Evolutionary conservation across 2,113 vertebrate species (phyloP).

Genomic region (Embiotoca jacksoni): DNA sequence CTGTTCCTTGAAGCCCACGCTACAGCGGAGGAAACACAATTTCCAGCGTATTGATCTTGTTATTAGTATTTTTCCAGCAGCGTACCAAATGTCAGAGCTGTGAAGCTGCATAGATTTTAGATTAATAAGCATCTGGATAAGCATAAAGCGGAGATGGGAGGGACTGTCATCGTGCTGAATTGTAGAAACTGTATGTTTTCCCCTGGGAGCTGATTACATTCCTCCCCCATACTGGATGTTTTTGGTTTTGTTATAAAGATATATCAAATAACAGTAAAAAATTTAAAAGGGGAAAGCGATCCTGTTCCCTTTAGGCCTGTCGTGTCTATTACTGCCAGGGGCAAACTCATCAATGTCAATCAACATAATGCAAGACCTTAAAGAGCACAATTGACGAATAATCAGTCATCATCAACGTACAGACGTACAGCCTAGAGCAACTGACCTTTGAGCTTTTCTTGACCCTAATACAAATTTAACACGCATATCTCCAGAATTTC

Average conservation of each 20-base stretch:
- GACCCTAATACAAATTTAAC: background rate
- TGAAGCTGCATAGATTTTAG: background rate
- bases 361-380: background rate
- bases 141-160: background rate
- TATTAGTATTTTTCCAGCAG: constrained; percentile 27
- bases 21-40: constrained; percentile 53
- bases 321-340: no score
- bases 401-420: background rate
- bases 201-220: background rate
- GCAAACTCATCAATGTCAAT: background rate
- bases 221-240: background rate
- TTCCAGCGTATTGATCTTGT: constrained; percentile 58
- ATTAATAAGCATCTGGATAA: constrained; percentile 4
- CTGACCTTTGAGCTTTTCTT: background rate
- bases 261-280: background rate
- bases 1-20: constrained; percentile 17
- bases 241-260: background rate
- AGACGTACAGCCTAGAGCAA: background rate
- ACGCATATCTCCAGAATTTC: background rate
- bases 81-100: background rate
- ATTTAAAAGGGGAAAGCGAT: background rate
- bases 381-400: constrained; percentile 8
- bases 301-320: no score
- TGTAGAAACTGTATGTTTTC: background rate
- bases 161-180: background rate